Conservation (phyloP, 2,888 invertebrate species). For the Tenodera sinensis region DNA sequence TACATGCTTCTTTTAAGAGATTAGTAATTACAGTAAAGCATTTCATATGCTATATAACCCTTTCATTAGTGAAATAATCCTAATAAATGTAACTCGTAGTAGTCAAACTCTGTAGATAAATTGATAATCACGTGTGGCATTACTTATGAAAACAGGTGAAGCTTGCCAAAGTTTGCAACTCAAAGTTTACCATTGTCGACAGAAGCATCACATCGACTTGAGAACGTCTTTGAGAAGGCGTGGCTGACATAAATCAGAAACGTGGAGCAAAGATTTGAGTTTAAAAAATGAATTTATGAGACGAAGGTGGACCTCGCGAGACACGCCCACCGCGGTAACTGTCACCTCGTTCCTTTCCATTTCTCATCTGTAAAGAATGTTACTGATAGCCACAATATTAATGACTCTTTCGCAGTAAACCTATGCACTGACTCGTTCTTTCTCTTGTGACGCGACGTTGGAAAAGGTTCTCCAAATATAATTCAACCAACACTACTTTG, state of each 20-base stretch:
- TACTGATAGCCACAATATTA: neutral
- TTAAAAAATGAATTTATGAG: neutral
- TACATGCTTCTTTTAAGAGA: too few relatives aligned
- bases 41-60: too few relatives aligned
- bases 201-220: neutral
- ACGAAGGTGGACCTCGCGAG: neutral
- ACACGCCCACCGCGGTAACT: neutral
- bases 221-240: neutral
- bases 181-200: too few relatives aligned
- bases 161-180: too few relatives aligned
- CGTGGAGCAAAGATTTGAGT: neutral
- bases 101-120: too few relatives aligned
- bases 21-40: too few relatives aligned
- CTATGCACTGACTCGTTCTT: neutral
- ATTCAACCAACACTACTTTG: neutral
- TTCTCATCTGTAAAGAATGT: neutral
- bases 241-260: neutral
- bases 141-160: too few relatives aligned
- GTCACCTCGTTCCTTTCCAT: neutral
- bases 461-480: neutral
- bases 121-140: too few relatives aligned
- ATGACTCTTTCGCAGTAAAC: neutral
- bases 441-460: neutral
- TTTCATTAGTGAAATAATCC: too few relatives aligned
- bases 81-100: too few relatives aligned